A percentile compares a stretch with the other conserved stretches of the same genome.
Conservation (phyloP, 2,888 invertebrate species). For the Catocala nupta region DNA sequence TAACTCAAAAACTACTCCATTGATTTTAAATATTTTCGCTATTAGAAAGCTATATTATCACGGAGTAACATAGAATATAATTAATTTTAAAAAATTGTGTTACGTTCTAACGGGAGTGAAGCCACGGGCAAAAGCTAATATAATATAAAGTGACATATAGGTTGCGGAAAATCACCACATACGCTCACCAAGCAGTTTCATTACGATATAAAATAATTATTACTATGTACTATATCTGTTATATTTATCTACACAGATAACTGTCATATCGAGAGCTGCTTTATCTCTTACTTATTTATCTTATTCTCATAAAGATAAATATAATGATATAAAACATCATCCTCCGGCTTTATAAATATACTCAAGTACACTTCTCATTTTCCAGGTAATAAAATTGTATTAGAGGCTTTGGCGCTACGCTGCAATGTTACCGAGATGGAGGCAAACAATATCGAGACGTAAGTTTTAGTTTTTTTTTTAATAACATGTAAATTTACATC, state of each 20-base stretch:
- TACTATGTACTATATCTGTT: neutral
- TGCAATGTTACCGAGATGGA: slow-evolving; percentile 79
- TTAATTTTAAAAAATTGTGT: too few species aligned
- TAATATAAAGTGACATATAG: too few species aligned
- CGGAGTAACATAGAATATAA: too few species aligned
- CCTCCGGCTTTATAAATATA: slow-evolving; percentile 19
- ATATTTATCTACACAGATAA: slow-evolving; percentile 27
- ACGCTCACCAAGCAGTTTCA: too few species aligned
- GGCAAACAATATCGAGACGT: slow-evolving; percentile 73
- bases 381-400: slow-evolving; percentile 56
- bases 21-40: too few species aligned
- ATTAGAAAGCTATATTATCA: too few species aligned
- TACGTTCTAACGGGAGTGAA: too few species aligned
- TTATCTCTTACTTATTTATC: slow-evolving; percentile 32
- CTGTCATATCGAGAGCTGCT: slow-evolving; percentile 21
- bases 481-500: too few species aligned
- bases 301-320: slow-evolving; percentile 23
- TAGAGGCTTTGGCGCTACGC: slow-evolving; percentile 19
- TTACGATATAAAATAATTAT: too few species aligned
- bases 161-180: too few species aligned
- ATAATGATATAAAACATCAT: slow-evolving; percentile 22
- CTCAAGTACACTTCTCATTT: slow-evolving; percentile 30
- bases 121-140: too few species aligned
- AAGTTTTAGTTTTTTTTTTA: slow-evolving; percentile 52
- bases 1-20: too few species aligned